A percentile compares a stretch with the other conserved stretches of the same genome.
These are phyloP conservation scores for Crotalus viridis DNA, from an alignment of 2,113 vertebrate species.

Conservation along the genomic window DNA sequence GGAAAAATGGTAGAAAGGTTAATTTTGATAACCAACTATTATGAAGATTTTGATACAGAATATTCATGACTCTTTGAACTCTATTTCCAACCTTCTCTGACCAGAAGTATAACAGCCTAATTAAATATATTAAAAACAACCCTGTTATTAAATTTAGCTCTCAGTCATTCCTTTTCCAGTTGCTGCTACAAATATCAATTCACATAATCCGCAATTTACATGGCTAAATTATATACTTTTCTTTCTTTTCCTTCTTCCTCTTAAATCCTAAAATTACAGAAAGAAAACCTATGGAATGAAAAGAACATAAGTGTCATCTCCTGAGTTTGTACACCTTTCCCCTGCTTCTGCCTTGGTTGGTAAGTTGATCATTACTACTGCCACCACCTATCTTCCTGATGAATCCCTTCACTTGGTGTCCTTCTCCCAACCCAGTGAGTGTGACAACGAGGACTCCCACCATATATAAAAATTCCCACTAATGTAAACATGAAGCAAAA, in stretches of 20 bases:
- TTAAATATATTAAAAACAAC: not conserved
- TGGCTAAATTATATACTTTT: not conserved
- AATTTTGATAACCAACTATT: not conserved
- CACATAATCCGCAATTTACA: not conserved
- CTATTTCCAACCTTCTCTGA: conserved; percentile 17
- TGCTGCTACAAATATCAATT: not conserved
- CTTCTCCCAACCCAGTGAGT: not conserved
- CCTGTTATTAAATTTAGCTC: conserved; percentile 13
- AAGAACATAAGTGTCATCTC: not conserved
- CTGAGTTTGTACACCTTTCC: not conserved
- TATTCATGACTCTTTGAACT: conserved; percentile 1
- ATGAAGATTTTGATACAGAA: conserved; percentile 38
- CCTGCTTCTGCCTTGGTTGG: not conserved
- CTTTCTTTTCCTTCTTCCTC: not conserved
- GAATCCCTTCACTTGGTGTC: not conserved
- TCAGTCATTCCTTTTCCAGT: not conserved
- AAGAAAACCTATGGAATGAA: not conserved
- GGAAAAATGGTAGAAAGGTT: not conserved
- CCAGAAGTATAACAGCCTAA: not conserved
- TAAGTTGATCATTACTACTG: not conserved
- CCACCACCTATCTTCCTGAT: not conserved
- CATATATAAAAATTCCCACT: not conserved
- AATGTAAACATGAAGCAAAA: not conserved
- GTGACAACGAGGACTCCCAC: not conserved
- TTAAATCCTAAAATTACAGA: not conserved